Percentiles rank a stretch among this genome's conserved stretches.
These are phyloP conservation scores for Anguilla megastoma DNA, from an alignment of 2,797 vertebrate genomes.

Conservation along the genomic window DNA sequence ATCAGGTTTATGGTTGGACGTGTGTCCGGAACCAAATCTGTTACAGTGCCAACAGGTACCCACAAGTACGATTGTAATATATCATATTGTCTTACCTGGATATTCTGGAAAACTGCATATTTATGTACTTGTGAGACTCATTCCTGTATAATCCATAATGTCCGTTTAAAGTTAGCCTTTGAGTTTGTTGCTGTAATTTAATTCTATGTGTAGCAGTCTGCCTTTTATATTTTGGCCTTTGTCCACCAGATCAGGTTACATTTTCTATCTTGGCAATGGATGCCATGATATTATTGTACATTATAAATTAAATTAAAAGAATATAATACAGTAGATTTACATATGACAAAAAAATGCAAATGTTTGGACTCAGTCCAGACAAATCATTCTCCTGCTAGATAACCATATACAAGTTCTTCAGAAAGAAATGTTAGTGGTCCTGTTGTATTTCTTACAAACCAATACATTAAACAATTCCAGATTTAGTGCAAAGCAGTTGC, in stretches of 20 bases:
- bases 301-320: slow-evolving; percentile 59
- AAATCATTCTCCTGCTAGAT: slow-evolving; percentile 23
- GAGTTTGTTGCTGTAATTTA: no score
- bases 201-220: no score
- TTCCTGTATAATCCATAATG: not conserved
- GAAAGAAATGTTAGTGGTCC: slow-evolving; percentile 35
- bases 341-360: slow-evolving; percentile 42
- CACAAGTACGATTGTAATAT: not conserved
- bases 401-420: slow-evolving; percentile 33
- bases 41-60: not conserved
- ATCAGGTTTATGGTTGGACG: not conserved
- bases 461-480: not conserved
- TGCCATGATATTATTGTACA: slow-evolving; percentile 48
- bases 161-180: no score
- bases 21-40: not conserved
- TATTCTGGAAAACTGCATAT: not conserved
- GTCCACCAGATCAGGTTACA: not conserved
- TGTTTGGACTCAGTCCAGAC: slow-evolving; percentile 21
- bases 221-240: not conserved
- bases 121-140: not conserved
- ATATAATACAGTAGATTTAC: slow-evolving; percentile 48
- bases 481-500: not conserved
- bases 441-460: not conserved
- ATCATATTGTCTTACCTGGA: not conserved
- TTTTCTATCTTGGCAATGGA: slow-evolving; percentile 29